Conservation (phyloP, 92 coral and sea anemone species). For the Ricordea florida region DNA sequence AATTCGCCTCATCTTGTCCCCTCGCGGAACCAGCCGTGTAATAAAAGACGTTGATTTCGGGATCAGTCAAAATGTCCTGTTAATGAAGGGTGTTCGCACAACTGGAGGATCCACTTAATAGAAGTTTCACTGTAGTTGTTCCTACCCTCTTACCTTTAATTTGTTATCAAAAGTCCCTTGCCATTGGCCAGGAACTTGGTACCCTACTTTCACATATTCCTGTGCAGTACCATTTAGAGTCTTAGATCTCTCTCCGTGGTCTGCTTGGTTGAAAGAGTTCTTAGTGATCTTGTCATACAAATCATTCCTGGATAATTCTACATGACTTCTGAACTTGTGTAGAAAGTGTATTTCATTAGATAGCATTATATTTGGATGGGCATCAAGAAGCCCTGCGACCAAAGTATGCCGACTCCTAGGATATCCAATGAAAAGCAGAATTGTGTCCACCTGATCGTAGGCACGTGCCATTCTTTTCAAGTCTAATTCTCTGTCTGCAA, state of each 20-base stretch:
- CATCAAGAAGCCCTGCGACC: not conserved
- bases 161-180: not conserved
- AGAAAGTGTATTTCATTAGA: not conserved
- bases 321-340: not conserved
- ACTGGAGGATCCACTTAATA: too few species aligned
- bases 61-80: too few species aligned
- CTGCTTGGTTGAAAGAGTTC: not conserved
- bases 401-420: constrained; percentile 1
- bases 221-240: not conserved
- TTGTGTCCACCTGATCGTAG: not conserved
- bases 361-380: constrained; percentile 1
- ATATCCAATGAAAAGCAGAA: not conserved
- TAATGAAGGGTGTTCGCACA: too few species aligned
- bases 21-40: too few species aligned
- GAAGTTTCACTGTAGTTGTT: too few species aligned
- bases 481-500: not conserved
- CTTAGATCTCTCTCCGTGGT: not conserved
- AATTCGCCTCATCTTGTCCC: too few species aligned
- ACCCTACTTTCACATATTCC: not conserved
- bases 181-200: not conserved
- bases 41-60: too few species aligned
- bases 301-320: not conserved
- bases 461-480: not conserved
- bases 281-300: not conserved
- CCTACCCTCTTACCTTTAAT: not conserved